phyloP scores from a whole-genome alignment of 1,140 invertebrate species.

The Tetraneura akinire region DNA sequence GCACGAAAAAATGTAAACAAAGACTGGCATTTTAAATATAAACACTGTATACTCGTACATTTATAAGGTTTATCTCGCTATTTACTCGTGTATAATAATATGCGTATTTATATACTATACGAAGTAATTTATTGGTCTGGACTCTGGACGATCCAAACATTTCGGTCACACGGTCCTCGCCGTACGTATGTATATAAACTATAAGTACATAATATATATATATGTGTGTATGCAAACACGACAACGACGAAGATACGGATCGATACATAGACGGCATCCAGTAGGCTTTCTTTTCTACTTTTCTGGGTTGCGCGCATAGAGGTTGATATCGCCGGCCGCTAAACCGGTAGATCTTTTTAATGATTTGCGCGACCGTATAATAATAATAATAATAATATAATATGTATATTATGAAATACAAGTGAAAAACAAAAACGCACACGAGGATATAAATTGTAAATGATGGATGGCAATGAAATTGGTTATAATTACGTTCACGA shows the following conservation, averaged over 20 bases:
- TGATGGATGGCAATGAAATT: background rate
- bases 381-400: no score
- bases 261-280: constrained; percentile 26
- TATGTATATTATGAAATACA: background rate
- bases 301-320: background rate
- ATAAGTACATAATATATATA: no score
- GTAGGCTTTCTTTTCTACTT: constrained; percentile 25
- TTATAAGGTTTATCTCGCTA: no score
- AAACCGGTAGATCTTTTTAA: constrained; percentile 45
- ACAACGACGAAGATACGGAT: constrained; percentile 14
- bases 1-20: no score
- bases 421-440: constrained; percentile 1
- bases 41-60: no score
- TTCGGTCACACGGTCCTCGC: constrained; percentile 25
- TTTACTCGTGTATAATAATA: no score
- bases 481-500: constrained; percentile 3
- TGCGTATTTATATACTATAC: no score
- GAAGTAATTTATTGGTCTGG: constrained; percentile 25
- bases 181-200: background rate
- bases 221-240: constrained; percentile 12
- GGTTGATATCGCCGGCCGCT: background rate
- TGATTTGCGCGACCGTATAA: constrained; percentile 7
- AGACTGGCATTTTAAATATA: no score
- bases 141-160: constrained; percentile 21
- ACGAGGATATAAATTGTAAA: constrained; percentile 15